These are phyloP conservation scores for Parnassius glacialis DNA, from an alignment of 2,888 invertebrate genomes.

Conservation along the genomic window DNA sequence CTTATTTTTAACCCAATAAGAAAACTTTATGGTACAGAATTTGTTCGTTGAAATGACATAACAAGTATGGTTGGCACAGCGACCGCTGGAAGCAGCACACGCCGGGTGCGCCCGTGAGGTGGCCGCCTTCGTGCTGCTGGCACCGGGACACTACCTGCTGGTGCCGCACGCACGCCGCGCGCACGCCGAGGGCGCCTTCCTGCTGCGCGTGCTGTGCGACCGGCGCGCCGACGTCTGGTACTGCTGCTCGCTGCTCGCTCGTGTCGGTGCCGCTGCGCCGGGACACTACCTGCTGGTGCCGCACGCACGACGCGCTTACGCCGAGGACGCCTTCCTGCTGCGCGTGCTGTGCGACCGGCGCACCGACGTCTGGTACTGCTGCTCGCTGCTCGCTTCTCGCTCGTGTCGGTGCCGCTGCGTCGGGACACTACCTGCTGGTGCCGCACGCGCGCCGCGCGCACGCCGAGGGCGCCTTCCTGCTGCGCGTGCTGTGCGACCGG, in stretches of 20 bases:
- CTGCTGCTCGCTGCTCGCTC: background rate
- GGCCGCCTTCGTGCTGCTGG: conserved; percentile 87
- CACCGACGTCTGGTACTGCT: too few species aligned
- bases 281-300: too few species aligned
- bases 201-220: conserved; percentile 86
- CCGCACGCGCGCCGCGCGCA: conserved; percentile 86
- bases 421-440: conserved; percentile 87
- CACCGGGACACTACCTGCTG: conserved; percentile 87
- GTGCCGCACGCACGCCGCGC: conserved; percentile 86
- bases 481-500: conserved; percentile 86
- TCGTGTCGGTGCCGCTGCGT: conserved; percentile 87
- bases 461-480: conserved; percentile 85
- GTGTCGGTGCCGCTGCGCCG: too few species aligned
- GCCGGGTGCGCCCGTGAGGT: conserved; percentile 84
- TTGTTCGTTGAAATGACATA: too few species aligned
- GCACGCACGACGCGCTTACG: too few species aligned
- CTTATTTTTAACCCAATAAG: too few species aligned
- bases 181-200: conserved; percentile 85
- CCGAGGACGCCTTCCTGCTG: too few species aligned
- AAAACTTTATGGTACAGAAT: too few species aligned
- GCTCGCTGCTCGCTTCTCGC: too few species aligned
- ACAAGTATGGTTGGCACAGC: conserved; percentile 42
- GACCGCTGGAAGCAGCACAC: conserved; percentile 85
- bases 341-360: too few species aligned
- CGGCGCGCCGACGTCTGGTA: conserved; percentile 87